phyloP scores from a whole-genome alignment of 2,888 invertebrate genomes.

The Dendrolimus houi region DNA sequence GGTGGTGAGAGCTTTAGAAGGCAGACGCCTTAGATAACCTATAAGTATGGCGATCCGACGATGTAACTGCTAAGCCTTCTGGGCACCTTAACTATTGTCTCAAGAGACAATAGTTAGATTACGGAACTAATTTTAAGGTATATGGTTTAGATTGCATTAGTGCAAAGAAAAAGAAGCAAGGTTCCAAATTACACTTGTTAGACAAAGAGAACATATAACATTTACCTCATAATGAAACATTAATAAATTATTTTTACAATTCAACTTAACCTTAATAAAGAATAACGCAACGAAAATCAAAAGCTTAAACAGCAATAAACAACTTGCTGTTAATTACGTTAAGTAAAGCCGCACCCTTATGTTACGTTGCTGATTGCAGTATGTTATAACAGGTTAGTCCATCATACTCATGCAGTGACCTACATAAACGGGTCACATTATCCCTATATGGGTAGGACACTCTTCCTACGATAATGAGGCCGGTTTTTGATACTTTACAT shows the following conservation, averaged over 20 bases:
- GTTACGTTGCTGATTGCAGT: slow-evolving; percentile 8
- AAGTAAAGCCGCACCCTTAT: slow-evolving; percentile 15
- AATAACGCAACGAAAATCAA: background rate
- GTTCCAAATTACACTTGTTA: too few species aligned
- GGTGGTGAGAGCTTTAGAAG: too few species aligned
- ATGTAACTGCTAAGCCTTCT: too few species aligned
- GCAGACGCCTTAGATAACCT: too few species aligned
- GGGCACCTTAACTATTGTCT: too few species aligned
- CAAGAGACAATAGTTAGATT: too few species aligned
- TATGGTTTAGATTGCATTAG: too few species aligned
- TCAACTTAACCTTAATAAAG: background rate
- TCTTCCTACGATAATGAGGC: background rate
- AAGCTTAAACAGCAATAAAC: slow-evolving; percentile 1
- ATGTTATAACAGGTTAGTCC: slow-evolving; percentile 1
- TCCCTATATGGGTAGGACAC: background rate
- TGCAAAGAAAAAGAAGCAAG: too few species aligned
- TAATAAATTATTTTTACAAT: background rate
- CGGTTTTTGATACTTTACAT: background rate
- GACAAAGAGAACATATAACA: too few species aligned
- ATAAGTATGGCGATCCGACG: too few species aligned
- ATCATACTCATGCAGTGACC: slow-evolving; percentile 1
- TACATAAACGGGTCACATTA: slow-evolving; percentile 4
- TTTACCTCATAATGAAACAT: too few species aligned
- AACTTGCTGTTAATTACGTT: slow-evolving; percentile 20
- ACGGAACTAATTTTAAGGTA: too few species aligned